phyloP scores from a whole-genome alignment of 2,888 invertebrate genomes.

The Blera fallax region DNA sequence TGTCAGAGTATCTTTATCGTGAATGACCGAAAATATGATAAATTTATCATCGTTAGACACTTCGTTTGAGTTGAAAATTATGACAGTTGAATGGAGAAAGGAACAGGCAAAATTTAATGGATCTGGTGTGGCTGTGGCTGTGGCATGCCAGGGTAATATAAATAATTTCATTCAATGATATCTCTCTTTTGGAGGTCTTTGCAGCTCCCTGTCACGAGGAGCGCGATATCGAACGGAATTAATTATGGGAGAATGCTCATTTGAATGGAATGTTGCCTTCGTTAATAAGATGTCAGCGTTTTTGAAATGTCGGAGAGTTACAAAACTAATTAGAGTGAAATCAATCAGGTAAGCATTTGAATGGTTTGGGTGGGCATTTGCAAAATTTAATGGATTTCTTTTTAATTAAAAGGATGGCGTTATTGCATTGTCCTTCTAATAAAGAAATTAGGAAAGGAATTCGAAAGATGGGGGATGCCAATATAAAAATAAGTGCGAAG shows the following conservation, averaged over 20 bases:
- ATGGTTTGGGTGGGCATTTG: background rate
- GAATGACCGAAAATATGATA: slow-evolving; percentile 9
- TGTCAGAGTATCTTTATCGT: background rate
- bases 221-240: slow-evolving; percentile 6
- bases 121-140: background rate
- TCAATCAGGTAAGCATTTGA: background rate
- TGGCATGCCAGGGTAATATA: background rate
- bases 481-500: too few relatives aligned
- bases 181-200: background rate
- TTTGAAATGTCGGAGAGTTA: background rate
- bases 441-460: background rate
- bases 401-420: slow-evolving; percentile 2
- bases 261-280: slow-evolving; percentile 13
- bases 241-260: slow-evolving; percentile 34
- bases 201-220: background rate
- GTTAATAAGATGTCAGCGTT: slow-evolving; percentile 8
- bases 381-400: slow-evolving; percentile 8
- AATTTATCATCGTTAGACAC: slow-evolving; percentile 29
- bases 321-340: slow-evolving; percentile 19
- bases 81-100: background rate
- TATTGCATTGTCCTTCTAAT: background rate
- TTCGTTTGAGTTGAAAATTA: background rate
- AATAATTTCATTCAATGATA: background rate
- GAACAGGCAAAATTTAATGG: background rate
- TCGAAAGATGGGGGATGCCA: background rate